Conservation (phyloP, 2,888 invertebrate genomes). For the Standfussiana lucernea region DNA sequence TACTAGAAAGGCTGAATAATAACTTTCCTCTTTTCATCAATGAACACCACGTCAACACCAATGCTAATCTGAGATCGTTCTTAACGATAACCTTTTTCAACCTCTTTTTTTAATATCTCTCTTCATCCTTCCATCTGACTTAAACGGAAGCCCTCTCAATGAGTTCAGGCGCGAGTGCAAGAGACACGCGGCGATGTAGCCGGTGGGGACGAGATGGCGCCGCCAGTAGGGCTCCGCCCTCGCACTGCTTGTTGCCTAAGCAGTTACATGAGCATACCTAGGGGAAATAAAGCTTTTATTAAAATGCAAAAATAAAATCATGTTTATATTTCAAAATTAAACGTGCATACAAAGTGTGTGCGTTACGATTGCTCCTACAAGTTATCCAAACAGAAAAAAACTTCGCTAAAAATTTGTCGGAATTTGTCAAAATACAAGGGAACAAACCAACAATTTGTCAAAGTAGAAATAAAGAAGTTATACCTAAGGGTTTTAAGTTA, state of each 20-base stretch:
- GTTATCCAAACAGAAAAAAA: no score
- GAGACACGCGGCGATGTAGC: slow-evolving; percentile 72
- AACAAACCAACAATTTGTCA: no score
- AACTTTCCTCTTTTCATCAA: background rate
- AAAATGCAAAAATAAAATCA: background rate
- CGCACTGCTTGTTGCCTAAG: slow-evolving; percentile 88
- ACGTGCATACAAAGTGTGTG: no score
- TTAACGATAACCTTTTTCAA: background rate
- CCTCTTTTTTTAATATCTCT: background rate
- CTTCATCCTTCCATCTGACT: slow-evolving; percentile 16
- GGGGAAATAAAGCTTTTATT: background rate
- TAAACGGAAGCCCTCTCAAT: slow-evolving; percentile 82
- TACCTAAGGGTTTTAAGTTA: no score
- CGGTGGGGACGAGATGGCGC: slow-evolving; percentile 70
- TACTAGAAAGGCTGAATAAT: background rate
- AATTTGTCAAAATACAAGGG: no score
- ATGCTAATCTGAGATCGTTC: background rate
- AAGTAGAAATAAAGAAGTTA: no score
- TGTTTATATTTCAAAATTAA: background rate
- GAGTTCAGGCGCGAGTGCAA: slow-evolving; percentile 76
- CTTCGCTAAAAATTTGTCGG: no score
- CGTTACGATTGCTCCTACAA: no score
- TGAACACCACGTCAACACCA: background rate
- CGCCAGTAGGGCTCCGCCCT: slow-evolving; percentile 81
- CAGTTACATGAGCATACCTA: slow-evolving; percentile 90